These are phyloP conservation scores for Maconellicoccus hirsutus DNA, from an alignment of 1,140 invertebrate genomes.

Conservation along the genomic window DNA sequence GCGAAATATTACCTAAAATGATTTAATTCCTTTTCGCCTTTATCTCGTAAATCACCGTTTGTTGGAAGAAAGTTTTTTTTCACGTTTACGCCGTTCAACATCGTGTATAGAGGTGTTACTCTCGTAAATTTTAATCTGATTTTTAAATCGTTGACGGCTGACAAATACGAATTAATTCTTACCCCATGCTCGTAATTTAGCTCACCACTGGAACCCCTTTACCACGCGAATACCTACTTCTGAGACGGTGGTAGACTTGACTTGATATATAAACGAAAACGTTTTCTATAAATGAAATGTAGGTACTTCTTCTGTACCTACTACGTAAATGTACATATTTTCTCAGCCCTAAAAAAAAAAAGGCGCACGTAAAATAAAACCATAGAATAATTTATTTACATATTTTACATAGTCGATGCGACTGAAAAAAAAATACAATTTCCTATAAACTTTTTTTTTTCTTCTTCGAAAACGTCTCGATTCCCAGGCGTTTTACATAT, in stretches of 20 bases:
- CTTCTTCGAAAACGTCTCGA: no score
- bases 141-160: background rate
- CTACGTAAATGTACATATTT: no score
- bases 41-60: background rate
- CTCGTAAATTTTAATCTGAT: slow-evolving; percentile 5
- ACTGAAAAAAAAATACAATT: no score
- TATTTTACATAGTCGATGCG: background rate
- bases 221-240: no score
- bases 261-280: no score
- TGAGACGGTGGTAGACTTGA: no score
- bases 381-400: background rate
- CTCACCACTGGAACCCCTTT: no score
- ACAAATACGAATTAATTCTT: background rate
- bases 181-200: background rate
- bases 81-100: background rate
- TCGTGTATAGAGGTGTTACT: background rate
- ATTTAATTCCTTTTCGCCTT: slow-evolving; percentile 5
- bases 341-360: background rate
- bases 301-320: no score
- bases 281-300: no score
- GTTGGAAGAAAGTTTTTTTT: background rate
- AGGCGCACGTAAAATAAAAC: background rate
- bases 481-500: no score
- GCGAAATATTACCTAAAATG: slow-evolving; percentile 5
- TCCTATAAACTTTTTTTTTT: no score